These are phyloP conservation scores for Adelognathus sp. DNA, from an alignment of 2,888 invertebrate species.

Conservation along the genomic window DNA sequence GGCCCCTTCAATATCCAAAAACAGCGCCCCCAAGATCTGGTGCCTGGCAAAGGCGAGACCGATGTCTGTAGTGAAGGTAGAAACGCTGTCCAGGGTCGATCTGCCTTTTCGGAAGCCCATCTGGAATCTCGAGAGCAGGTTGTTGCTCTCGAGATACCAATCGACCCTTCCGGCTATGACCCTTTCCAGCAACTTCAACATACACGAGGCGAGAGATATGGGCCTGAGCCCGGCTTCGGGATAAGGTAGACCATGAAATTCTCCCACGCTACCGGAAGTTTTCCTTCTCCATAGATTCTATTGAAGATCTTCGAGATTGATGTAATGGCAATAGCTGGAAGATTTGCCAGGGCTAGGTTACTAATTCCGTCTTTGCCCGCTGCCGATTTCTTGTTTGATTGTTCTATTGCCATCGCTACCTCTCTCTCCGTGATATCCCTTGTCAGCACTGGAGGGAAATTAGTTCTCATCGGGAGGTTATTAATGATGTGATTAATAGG, in stretches of 20 bases:
- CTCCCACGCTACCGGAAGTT: neutral
- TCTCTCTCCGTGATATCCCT: no score
- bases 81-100: neutral
- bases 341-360: no score
- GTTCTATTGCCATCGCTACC: no score
- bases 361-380: no score
- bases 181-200: neutral
- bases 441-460: no score
- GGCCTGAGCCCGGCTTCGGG: conserved; percentile 14
- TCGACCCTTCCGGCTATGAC: neutral
- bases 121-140: neutral
- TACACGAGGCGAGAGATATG: neutral
- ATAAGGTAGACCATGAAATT: neutral
- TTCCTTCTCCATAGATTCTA: neutral
- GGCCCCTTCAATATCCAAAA: conserved; percentile 26
- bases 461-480: no score
- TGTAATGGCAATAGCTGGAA: no score
- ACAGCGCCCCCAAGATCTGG: neutral
- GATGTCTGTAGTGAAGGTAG: neutral
- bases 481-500: no score
- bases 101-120: conserved; percentile 13
- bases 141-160: neutral
- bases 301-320: no score
- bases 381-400: no score
- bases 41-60: neutral